Conservation (phyloP, 2,888 invertebrate species). For the Plebejus melissa region DNA sequence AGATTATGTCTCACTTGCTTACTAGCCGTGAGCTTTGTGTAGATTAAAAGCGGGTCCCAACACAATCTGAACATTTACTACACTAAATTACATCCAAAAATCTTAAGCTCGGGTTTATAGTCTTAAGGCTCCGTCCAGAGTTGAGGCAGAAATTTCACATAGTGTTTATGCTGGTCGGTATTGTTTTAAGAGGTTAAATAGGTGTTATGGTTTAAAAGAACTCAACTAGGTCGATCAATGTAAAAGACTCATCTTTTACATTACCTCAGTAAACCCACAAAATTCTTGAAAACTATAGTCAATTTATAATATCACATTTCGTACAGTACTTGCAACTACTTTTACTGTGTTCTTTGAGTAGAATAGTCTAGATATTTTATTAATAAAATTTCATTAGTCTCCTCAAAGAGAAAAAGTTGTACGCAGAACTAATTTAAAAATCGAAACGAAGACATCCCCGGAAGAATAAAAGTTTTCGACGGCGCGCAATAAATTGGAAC, state of each 20-base stretch:
- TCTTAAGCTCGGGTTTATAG: conserved; percentile 20
- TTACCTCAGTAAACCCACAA: neutral
- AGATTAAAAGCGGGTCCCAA: conserved; percentile 21
- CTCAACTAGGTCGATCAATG: no score
- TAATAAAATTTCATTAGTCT: neutral
- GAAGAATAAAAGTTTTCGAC: conserved; percentile 16
- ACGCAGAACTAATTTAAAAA: conserved; percentile 5
- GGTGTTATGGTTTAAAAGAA: no score
- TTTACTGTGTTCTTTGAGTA: neutral
- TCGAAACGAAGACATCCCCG: conserved; percentile 14
- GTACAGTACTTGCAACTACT: neutral
- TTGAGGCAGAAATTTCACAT: neutral
- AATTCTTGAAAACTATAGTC: neutral
- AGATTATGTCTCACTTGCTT: conserved; percentile 25
- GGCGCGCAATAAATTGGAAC: conserved; percentile 1
- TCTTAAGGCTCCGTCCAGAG: neutral
- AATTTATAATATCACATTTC: neutral
- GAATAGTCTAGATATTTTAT: neutral
- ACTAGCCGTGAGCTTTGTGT: conserved; percentile 21
- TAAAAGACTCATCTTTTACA: no score
- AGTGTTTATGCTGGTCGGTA: neutral
- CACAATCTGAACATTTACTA: conserved; percentile 25
- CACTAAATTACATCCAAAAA: conserved; percentile 27
- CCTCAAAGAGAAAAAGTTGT: neutral
- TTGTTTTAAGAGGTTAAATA: neutral